Percentiles rank a stretch among this genome's conserved stretches.
Conservation (phyloP, 2,888 invertebrate species). For the Aromia moschata region DNA sequence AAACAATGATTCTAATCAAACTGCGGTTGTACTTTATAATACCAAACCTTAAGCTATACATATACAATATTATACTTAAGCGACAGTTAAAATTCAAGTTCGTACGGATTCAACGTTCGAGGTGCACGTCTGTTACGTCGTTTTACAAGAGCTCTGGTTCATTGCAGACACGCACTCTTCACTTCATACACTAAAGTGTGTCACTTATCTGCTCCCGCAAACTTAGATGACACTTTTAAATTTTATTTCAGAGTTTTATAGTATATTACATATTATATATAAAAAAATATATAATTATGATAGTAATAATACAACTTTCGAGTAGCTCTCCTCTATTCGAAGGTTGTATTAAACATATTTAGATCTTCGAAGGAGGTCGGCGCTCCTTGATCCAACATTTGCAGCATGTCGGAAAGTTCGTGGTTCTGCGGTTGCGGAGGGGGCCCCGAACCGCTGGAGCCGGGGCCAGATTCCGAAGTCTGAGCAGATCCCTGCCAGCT, state of each 20-base stretch:
- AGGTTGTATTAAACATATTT: constrained; percentile 87
- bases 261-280: constrained; percentile 7
- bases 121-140: constrained; percentile 27
- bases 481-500: constrained; percentile 56
- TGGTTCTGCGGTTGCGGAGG: constrained; percentile 77
- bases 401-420: constrained; percentile 91
- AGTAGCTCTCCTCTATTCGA: constrained; percentile 65
- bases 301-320: not conserved
- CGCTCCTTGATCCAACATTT: constrained; percentile 88
- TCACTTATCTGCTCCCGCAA: constrained; percentile 17
- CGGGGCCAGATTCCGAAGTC: constrained; percentile 62
- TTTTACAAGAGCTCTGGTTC: constrained; percentile 30
- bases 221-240: constrained; percentile 18
- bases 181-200: constrained; percentile 41
- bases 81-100: constrained; percentile 43
- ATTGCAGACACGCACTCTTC: constrained; percentile 40
- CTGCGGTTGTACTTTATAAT: constrained; percentile 44
- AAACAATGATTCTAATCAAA: constrained; percentile 16
- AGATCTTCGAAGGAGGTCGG: constrained; percentile 88
- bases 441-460: constrained; percentile 66
- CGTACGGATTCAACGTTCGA: constrained; percentile 36
- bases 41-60: constrained; percentile 49
- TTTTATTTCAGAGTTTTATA: constrained; percentile 5
- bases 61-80: too few species aligned
- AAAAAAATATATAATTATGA: constrained; percentile 3